Evolutionary conservation across 2,797 vertebrate genomes (phyloP).

Genomic region (Pseudomugil tenellus): DNA sequence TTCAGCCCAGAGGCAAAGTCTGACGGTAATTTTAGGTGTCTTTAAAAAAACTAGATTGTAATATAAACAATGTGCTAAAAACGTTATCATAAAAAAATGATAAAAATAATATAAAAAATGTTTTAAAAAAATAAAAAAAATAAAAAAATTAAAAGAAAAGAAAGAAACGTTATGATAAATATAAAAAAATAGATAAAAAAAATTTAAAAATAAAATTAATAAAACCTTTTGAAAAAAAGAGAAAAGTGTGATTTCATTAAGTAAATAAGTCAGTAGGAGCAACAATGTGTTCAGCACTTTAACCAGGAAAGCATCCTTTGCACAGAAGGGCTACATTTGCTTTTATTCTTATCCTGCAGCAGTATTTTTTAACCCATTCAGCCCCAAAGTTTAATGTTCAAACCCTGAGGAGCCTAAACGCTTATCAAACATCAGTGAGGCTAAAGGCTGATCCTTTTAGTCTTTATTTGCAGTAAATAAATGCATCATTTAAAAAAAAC

Average conservation of each 20-base stretch:
- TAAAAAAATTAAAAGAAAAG: too few species aligned
- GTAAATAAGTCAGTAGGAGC: background rate
- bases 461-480: background rate
- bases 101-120: too few species aligned
- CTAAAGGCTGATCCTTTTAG: background rate
- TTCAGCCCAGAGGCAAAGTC: constrained; percentile 21
- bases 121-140: too few species aligned
- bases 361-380: constrained; percentile 75
- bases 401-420: background rate
- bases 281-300: constrained; percentile 31
- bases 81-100: too few species aligned
- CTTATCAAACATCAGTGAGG: background rate
- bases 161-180: too few species aligned
- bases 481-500: background rate
- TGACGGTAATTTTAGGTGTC: background rate
- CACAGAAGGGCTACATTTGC: constrained; percentile 38
- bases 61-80: too few species aligned
- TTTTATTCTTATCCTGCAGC: constrained; percentile 70
- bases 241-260: too few species aligned
- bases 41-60: too few species aligned
- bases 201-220: too few species aligned
- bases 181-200: too few species aligned
- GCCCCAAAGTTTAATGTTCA: constrained; percentile 22
- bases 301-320: constrained; percentile 38
- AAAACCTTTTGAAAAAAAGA: too few species aligned